Evolutionary conservation across 2,113 vertebrate species (phyloP).

Genomic region (Mus spicilegus): DNA sequence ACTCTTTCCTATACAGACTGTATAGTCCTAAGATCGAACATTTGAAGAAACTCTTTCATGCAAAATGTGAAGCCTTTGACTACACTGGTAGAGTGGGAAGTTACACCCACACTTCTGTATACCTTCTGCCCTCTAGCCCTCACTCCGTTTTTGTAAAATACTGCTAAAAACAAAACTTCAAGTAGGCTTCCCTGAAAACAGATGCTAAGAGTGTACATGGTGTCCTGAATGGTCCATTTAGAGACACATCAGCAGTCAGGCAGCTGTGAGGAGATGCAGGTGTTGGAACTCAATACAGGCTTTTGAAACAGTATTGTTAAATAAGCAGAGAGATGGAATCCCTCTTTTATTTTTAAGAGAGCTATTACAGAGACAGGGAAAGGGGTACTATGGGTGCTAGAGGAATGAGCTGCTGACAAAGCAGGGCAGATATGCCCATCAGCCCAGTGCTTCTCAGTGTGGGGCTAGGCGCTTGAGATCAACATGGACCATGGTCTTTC

Average conservation of each 20-base stretch:
- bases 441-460: neutral
- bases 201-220: neutral
- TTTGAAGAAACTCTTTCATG: neutral
- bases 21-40: neutral
- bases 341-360: neutral
- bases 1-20: neutral
- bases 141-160: neutral
- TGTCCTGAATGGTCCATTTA: accelerated
- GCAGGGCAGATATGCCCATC: slow-evolving; percentile 10
- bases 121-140: neutral
- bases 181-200: neutral
- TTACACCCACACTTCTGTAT: accelerated
- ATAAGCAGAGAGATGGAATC: neutral
- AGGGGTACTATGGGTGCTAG: neutral
- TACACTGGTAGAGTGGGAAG: neutral
- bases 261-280: slow-evolving; percentile 70
- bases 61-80: neutral
- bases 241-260: slow-evolving; percentile 15
- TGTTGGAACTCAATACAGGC: slow-evolving; percentile 59
- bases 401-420: slow-evolving; percentile 7
- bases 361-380: too few relatives aligned
- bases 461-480: neutral
- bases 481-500: accelerated
- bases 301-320: slow-evolving; percentile 18
- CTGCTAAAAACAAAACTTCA: neutral